Evolutionary conservation across 2,113 vertebrate genomes (phyloP).

Genomic region (Hyaena hyaena): DNA sequence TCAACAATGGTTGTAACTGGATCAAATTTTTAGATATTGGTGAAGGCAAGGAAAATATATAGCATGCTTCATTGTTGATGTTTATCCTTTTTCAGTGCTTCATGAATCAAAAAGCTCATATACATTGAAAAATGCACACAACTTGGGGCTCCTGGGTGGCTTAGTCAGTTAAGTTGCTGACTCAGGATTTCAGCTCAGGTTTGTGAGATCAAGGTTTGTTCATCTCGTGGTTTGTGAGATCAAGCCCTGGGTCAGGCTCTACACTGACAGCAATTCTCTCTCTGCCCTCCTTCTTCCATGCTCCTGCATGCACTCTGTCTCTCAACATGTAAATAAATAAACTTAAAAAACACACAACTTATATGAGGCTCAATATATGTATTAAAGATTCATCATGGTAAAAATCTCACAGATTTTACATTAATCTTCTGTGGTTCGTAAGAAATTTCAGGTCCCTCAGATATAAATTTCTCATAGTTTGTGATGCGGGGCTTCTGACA

Average conservation of each 20-base stretch:
- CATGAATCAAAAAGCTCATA: neutral
- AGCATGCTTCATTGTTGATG: neutral
- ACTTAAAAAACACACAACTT: slow-evolving; percentile 18
- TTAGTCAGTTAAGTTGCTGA: too few relatives aligned
- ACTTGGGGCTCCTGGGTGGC: neutral
- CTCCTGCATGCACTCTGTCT: too few relatives aligned
- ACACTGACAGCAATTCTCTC: too few relatives aligned
- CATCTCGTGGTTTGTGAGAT: too few relatives aligned
- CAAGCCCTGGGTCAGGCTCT: too few relatives aligned
- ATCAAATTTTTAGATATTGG: slow-evolving; percentile 25
- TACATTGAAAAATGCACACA: neutral
- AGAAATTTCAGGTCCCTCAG: neutral
- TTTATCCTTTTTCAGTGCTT: slow-evolving; percentile 9
- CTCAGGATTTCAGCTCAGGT: too few relatives aligned
- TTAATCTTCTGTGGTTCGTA: slow-evolving; percentile 25
- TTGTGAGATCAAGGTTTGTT: too few relatives aligned
- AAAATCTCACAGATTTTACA: slow-evolving; percentile 4
- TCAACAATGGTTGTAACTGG: neutral
- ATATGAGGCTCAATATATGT: neutral
- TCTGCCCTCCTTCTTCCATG: too few relatives aligned
- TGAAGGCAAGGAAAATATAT: slow-evolving; percentile 48
- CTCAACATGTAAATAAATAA: too few relatives aligned
- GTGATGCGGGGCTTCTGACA: neutral
- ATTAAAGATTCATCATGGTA: neutral
- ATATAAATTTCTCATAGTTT: slow-evolving; percentile 34